Base-by-base conservation (phyloP, 2,888 invertebrate species). In the Rhorus exstirpatorius region DNA sequence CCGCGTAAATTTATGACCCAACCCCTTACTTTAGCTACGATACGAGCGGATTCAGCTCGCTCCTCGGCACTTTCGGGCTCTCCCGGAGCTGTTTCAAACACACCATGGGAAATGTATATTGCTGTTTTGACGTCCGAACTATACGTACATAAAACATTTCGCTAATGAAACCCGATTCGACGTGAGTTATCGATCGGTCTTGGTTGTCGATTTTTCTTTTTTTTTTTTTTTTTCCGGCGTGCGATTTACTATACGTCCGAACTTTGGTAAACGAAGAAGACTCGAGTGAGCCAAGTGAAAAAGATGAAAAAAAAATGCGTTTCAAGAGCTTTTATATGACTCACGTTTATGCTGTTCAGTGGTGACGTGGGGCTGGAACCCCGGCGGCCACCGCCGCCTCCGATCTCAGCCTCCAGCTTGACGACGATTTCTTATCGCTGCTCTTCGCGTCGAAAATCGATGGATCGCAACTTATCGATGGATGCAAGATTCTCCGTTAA, bases 341-440 rank as follows among this genome's bases (percentile, higher is more conserved):
- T 92, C 84, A 93, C 93, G 86, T 92, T 92, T 87, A 93, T 92
- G 79, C 85, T 90, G 89, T 87, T 90, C 78, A 93, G 87, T 81
- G 91, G 88, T 75, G 89, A 87, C 82, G 91, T 87, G 75, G 92
- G 91, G 85, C 91, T 92, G 83, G 87, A 86, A 86, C 89, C 92
- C 91, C 92, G 89, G 89, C 92, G 92, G 90, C 91, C 90, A 78
- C 89, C 89, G 89, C 91, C 90, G 89, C 90, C 90, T 58, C 91
- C 91, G 76, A 92, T 84, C 85, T 92, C 92, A 83, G 92, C 90
- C 90, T 92, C 92, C 93, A 92, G 92, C 80, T 90, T 92, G 91
- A 75, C 84, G 91, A 74, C 84, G 89, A 74, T 72, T 87, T 84
- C 65, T 67, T 61, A 38, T 49, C 17, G 51, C 61, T 55, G 55